These are phyloP conservation scores for Peribatodes rhomboidaria DNA, from an alignment of 2,888 invertebrate species.

Conservation along the genomic window DNA sequence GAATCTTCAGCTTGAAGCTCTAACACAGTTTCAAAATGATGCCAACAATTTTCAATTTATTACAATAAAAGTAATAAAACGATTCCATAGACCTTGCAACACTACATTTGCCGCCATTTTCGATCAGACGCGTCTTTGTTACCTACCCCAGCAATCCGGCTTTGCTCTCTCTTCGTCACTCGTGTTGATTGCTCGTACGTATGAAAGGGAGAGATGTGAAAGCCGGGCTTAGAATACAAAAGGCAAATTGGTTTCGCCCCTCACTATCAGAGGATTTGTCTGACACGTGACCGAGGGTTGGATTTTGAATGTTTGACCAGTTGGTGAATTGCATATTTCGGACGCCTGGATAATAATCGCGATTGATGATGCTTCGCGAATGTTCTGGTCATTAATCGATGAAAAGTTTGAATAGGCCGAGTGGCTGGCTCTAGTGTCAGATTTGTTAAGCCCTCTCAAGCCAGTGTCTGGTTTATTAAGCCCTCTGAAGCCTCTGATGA, in stretches of 20 bases:
- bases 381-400: slow-evolving; percentile 6
- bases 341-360: slow-evolving; percentile 22
- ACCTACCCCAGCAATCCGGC: slow-evolving; percentile 55
- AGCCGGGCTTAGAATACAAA: slow-evolving; percentile 64
- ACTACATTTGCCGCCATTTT: slow-evolving; percentile 53
- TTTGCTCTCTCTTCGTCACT: slow-evolving; percentile 41
- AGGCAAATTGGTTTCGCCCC: slow-evolving; percentile 78
- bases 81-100: slow-evolving; percentile 39
- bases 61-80: slow-evolving; percentile 28
- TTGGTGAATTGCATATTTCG: slow-evolving; percentile 39
- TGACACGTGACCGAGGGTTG: slow-evolving; percentile 78
- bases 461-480: no score
- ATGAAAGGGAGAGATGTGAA: slow-evolving; percentile 55
- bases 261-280: slow-evolving; percentile 68
- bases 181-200: slow-evolving; percentile 41
- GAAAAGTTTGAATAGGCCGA: background rate
- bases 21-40: slow-evolving; percentile 11
- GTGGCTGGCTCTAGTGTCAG: no score
- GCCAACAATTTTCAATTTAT: background rate
- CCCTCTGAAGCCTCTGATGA: no score
- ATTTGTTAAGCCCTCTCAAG: no score
- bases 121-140: slow-evolving; percentile 59
- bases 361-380: slow-evolving; percentile 22
- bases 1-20: background rate
- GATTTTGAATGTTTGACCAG: slow-evolving; percentile 54